phyloP scores from a whole-genome alignment of 1,140 invertebrate species.

The Drosophila persimilis region DNA sequence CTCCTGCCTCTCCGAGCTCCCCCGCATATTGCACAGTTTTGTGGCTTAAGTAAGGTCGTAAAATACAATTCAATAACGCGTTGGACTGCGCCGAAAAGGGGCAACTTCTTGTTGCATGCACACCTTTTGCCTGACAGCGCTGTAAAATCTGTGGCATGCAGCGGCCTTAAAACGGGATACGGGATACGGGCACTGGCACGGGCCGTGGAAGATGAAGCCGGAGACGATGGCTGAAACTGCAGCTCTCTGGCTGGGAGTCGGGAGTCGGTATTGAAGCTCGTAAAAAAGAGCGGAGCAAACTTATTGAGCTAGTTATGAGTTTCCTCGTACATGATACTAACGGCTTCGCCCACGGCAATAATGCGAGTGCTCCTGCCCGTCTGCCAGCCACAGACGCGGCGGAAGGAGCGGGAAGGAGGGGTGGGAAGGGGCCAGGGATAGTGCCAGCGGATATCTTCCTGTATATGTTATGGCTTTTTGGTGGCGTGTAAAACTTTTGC shows the following conservation, averaged over 20 bases:
- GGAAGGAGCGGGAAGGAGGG: too few species aligned
- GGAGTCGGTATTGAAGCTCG: constrained; percentile 46
- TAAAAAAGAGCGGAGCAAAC: constrained; percentile 76
- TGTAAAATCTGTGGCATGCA: constrained; percentile 68
- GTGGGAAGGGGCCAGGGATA: neutral
- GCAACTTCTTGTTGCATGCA: constrained; percentile 8
- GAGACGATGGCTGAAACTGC: constrained; percentile 13
- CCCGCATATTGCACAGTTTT: constrained; percentile 64
- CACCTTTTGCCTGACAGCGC: constrained; percentile 57
- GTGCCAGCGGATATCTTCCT: constrained; percentile 26
- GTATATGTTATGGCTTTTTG: constrained; percentile 72
- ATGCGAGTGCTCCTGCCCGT: constrained; percentile 45
- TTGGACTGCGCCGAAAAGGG: constrained; percentile 37
- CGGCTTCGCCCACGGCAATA: constrained; percentile 69
- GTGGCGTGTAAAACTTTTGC: constrained; percentile 69
- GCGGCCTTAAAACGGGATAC: constrained; percentile 63
- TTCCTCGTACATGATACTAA: constrained; percentile 76
- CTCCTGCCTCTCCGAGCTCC: neutral
- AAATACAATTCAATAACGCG: constrained; percentile 80
- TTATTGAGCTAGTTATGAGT: constrained; percentile 82
- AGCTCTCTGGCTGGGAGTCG: constrained; percentile 11
- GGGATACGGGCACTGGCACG: neutral
- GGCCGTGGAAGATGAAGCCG: neutral
- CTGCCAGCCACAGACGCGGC: neutral
- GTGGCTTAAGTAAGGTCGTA: constrained; percentile 69